Conservation (phyloP, 2,888 invertebrate species). For the Lasioglossum pauxillum region DNA sequence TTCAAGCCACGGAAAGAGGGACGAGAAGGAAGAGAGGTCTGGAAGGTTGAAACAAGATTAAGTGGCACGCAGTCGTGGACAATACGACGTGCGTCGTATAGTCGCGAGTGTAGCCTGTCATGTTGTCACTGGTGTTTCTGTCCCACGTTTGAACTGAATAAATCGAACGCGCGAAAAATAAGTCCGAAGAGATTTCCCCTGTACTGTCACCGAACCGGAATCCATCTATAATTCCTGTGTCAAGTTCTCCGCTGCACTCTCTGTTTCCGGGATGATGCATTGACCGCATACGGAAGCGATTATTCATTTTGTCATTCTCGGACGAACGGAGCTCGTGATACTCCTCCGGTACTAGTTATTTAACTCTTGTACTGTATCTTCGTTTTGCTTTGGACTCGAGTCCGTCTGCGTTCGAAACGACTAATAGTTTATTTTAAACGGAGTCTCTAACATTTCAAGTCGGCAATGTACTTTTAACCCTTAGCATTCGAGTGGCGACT, state of each 20-base stretch:
- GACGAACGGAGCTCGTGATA: not conserved
- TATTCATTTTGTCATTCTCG: slow-evolving; percentile 27
- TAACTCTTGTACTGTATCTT: not conserved
- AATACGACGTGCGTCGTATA: slow-evolving; percentile 66
- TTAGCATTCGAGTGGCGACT: no score
- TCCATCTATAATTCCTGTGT: slow-evolving; percentile 51
- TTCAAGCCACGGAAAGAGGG: slow-evolving; percentile 31
- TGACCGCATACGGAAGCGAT: slow-evolving; percentile 37
- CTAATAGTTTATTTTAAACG: not conserved
- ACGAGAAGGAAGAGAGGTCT: slow-evolving; percentile 42
- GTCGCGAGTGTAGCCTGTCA: slow-evolving; percentile 51
- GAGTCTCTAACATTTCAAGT: no score
- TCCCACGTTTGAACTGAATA: slow-evolving; percentile 62
- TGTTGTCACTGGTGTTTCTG: slow-evolving; percentile 62
- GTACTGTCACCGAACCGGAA: slow-evolving; percentile 33
- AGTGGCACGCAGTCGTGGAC: slow-evolving; percentile 62
- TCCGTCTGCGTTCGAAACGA: not conserved
- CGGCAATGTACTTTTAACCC: not conserved
- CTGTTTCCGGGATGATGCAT: slow-evolving; percentile 39
- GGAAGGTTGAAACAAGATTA: slow-evolving; percentile 65
- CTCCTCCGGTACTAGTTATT: not conserved
- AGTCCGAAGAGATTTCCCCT: slow-evolving; percentile 38
- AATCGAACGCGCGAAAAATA: slow-evolving; percentile 65
- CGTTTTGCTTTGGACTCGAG: not conserved
- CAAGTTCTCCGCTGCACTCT: slow-evolving; percentile 25